Base-by-base conservation (phyloP, 2,888 invertebrate species). In the Bimastos eiseni region DNA sequence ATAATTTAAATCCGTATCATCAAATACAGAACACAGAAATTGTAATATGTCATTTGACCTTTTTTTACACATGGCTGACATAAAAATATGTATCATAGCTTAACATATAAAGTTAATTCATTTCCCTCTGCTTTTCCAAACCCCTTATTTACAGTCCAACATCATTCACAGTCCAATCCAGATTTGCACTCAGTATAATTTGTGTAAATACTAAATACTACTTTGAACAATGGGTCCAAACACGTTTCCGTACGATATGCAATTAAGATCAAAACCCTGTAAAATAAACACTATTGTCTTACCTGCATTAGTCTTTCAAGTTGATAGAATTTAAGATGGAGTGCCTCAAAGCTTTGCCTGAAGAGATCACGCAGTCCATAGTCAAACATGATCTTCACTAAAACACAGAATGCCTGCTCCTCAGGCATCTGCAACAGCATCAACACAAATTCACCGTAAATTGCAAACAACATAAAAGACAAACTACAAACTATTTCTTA, bases 351-450 rank as follows among this genome's bases (percentile, higher is more conserved):
- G 89, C 98, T 98, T 93, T 98, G 98, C 95, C 98, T 98, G 95
- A 99, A 99, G 89, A 99, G 96, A 95, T 99, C 98, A 70, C 99
- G 96, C 91, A 99, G 95, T 0, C 97, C 97, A 94, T 99, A 99
- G 91, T 98, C 97, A 95, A 98, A 99, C 99, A 99, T 99, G 37
- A 99, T 96, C 93, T 98, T 97, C 3, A 99, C 98, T 90, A 99
- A 96, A 33, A 99, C 97, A 94, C 98, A 98, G 95, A 99, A 99
- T 0, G 99, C 98, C 96, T 99, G 98, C 95, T 99, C 99, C 95
- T 99, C 99, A 0, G 99, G 99, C 99, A 99, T 99, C 98, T 99
- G 95, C 92, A 70, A 70, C 70, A 70, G n/a, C 70, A 70, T 13
- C 70, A 70, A 70, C 30, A n/a, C 11, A 70, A n/a, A n/a, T 70